Percentiles rank a stretch among this genome's conserved stretches.
Conservation (phyloP, 2,113 vertebrate species). For the Osmerus eperlanus region DNA sequence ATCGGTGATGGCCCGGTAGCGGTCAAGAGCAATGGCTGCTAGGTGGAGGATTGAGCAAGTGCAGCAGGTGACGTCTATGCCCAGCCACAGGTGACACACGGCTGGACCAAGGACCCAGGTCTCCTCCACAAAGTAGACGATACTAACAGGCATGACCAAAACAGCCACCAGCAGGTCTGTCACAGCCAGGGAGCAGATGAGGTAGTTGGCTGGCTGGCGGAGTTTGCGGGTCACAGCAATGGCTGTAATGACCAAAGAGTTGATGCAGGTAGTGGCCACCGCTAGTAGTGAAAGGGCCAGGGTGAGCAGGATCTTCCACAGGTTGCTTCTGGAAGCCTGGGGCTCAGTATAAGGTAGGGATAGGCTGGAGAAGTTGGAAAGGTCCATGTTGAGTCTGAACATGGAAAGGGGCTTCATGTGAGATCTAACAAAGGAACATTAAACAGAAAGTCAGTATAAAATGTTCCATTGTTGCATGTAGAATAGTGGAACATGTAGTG, state of each 20-base stretch:
- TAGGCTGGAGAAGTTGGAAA: too few relatives aligned
- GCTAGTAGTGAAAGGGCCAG: constrained; percentile 78
- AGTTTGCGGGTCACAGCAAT: constrained; percentile 84
- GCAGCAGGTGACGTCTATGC: constrained; percentile 82
- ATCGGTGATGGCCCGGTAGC: constrained; percentile 82
- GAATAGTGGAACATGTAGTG: too few relatives aligned
- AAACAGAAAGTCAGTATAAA: too few relatives aligned
- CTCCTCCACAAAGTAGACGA: constrained; percentile 81
- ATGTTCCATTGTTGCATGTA: too few relatives aligned
- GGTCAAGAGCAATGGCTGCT: constrained; percentile 81
- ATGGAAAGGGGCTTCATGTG: too few relatives aligned
- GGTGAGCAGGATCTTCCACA: constrained; percentile 73
- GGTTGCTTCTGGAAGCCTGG: too few relatives aligned
- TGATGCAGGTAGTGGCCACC: constrained; percentile 80
- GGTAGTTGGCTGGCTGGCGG: constrained; percentile 83
- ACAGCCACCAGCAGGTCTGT: constrained; percentile 85
- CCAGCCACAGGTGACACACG: constrained; percentile 82
- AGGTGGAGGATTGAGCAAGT: constrained; percentile 85
- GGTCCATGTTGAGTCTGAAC: too few relatives aligned
- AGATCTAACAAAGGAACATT: too few relatives aligned
- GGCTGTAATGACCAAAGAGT: constrained; percentile 83
- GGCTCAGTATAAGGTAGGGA: too few relatives aligned
- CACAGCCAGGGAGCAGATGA: constrained; percentile 85
- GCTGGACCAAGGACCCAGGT: constrained; percentile 82
- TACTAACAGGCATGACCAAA: constrained; percentile 86